Evolutionary conservation across 1,140 invertebrate species (phyloP).

Genomic region (Lordiphosa clarofinis): DNA sequence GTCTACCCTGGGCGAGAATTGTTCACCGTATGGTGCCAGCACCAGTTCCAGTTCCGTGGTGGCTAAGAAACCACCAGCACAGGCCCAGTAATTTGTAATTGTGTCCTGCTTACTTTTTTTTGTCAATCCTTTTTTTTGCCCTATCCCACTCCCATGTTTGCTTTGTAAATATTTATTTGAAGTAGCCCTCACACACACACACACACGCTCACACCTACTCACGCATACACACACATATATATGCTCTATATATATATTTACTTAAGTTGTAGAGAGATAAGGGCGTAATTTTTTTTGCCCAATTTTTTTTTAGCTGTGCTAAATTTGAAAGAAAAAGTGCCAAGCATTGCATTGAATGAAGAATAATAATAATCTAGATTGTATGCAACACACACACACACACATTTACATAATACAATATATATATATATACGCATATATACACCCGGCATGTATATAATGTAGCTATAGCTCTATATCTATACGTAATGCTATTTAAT

Average conservation of each 20-base stretch:
- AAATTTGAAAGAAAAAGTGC: constrained; percentile 46
- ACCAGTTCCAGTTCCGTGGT: constrained; percentile 5
- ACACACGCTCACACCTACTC: constrained; percentile 17
- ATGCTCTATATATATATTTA: constrained; percentile 22
- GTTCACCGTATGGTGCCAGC: constrained; percentile 43
- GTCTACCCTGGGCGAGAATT: constrained; percentile 54
- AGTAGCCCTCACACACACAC: constrained; percentile 37
- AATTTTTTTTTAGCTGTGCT: constrained; percentile 62
- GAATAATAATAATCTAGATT: too few relatives aligned
- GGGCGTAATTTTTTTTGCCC: constrained; percentile 24
- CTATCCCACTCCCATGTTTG: constrained; percentile 20
- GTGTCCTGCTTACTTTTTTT: constrained; percentile 16
- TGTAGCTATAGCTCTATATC: too few relatives aligned
- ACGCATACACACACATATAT: constrained; percentile 17
- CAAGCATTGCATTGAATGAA: constrained; percentile 54
- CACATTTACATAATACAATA: constrained; percentile 2
- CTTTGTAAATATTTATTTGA: constrained; percentile 76
- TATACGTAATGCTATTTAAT: too few relatives aligned
- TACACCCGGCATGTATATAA: constrained; percentile 22
- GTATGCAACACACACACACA: not conserved
- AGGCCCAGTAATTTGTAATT: constrained; percentile 12
- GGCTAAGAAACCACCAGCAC: constrained; percentile 8
- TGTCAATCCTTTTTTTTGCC: constrained; percentile 15
- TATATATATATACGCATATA: constrained; percentile 24
- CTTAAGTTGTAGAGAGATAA: constrained; percentile 51